These are phyloP conservation scores for Hedychridium roseum DNA, from an alignment of 2,888 invertebrate species.

Conservation along the genomic window DNA sequence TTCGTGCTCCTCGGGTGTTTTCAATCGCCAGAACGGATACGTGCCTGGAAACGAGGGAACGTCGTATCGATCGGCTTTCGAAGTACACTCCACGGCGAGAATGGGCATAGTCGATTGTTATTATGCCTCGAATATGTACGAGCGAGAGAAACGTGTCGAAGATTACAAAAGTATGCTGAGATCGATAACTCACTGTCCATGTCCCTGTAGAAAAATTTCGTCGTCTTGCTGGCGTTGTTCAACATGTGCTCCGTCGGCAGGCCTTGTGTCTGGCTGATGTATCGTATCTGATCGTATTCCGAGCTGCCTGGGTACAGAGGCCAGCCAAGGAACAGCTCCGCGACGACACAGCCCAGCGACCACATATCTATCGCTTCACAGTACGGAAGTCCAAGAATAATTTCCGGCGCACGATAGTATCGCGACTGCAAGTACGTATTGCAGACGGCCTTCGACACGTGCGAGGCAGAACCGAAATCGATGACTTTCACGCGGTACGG, in stretches of 20 bases:
- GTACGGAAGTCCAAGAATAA: constrained; percentile 96
- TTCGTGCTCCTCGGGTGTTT: constrained; percentile 99
- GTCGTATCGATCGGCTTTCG: neutral
- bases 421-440: constrained; percentile 99
- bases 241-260: constrained; percentile 98
- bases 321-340: constrained; percentile 99
- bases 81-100: neutral
- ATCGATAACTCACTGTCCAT: constrained; percentile 86
- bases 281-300: constrained; percentile 98
- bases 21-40: constrained; percentile 84
- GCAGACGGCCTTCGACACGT: constrained; percentile 99
- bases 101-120: no score
- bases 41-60: constrained; percentile 61
- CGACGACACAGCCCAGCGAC: constrained; percentile 99
- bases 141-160: no score
- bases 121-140: no score
- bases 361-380: constrained; percentile 99
- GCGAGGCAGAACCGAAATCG: constrained; percentile 99
- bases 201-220: constrained; percentile 97
- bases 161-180: no score
- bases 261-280: constrained; percentile 97
- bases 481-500: constrained; percentile 99
- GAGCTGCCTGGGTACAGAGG: constrained; percentile 99
- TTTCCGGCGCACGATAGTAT: constrained; percentile 97
- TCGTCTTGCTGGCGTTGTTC: constrained; percentile 95